These are phyloP conservation scores for Oxyura jamaicensis DNA, from an alignment of 2,113 vertebrate genomes.

Conservation along the genomic window DNA sequence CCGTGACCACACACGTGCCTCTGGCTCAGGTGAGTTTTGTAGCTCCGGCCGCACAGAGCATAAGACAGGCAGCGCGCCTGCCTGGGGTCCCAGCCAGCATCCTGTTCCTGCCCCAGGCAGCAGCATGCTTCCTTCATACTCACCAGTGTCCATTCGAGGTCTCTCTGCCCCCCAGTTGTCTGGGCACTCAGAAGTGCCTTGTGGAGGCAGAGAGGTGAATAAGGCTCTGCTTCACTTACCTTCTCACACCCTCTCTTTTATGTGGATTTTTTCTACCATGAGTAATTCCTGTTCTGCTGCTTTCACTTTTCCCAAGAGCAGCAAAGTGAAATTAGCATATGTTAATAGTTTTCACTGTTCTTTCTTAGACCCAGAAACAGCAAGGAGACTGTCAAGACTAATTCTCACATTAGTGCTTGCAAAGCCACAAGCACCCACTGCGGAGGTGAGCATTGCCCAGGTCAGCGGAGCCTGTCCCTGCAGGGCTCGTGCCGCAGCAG, in stretches of 20 bases:
- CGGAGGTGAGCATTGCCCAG: background rate
- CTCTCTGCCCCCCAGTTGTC: fast-evolving
- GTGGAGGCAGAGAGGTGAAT: background rate
- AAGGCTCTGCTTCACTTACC: background rate
- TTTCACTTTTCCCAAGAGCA: background rate
- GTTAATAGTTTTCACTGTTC: background rate
- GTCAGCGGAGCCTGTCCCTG: too few species aligned
- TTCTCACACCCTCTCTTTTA: background rate
- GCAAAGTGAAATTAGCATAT: background rate
- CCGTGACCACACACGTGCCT: fast-evolving
- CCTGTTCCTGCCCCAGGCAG: fast-evolving
- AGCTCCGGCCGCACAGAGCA: background rate
- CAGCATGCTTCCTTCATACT: fast-evolving
- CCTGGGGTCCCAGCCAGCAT: fast-evolving
- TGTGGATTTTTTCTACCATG: background rate
- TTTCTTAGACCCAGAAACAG: background rate
- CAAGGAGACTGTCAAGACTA: background rate
- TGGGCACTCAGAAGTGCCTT: background rate
- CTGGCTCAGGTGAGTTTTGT: too few species aligned
- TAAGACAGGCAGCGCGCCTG: fast-evolving
- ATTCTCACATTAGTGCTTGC: background rate
- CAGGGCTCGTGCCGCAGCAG: background rate
- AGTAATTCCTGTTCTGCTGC: background rate
- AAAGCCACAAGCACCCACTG: background rate
- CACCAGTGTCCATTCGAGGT: fast-evolving